These are phyloP conservation scores for Girardinichthys multiradiatus DNA, from an alignment of 2,113 vertebrate species.

Conservation along the genomic window DNA sequence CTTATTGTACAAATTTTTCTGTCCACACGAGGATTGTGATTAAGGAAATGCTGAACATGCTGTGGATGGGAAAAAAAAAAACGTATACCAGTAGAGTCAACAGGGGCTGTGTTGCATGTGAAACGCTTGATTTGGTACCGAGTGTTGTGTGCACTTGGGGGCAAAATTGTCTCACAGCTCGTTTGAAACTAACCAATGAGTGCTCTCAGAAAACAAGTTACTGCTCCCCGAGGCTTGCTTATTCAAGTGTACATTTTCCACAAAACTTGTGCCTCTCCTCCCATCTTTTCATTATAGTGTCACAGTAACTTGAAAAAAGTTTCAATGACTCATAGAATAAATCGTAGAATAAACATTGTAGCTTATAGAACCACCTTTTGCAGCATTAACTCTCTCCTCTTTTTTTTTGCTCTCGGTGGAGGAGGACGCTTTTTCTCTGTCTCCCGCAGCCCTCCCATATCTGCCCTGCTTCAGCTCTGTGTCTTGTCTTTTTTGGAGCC, in stretches of 20 bases:
- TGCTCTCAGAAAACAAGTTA: slow-evolving; percentile 16
- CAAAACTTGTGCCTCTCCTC: slow-evolving; percentile 20
- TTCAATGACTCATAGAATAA: too few species aligned
- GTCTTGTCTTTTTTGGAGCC: too few species aligned
- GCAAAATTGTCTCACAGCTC: slow-evolving; percentile 12
- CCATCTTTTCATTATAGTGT: neutral
- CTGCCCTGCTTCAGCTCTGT: too few species aligned
- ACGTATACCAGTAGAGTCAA: slow-evolving; percentile 25
- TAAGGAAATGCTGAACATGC: neutral
- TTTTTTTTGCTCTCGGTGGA: too few species aligned
- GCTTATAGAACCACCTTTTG: too few species aligned
- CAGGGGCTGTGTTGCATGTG: neutral
- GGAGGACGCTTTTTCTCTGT: too few species aligned
- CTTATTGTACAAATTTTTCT: slow-evolving; percentile 22
- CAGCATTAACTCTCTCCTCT: too few species aligned
- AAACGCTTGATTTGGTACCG: neutral
- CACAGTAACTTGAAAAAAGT: too few species aligned
- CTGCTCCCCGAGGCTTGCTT: slow-evolving; percentile 30
- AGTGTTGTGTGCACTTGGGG: neutral
- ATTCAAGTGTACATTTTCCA: slow-evolving; percentile 30
- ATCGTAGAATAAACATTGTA: too few species aligned
- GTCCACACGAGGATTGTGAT: slow-evolving; percentile 1
- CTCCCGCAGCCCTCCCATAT: too few species aligned
- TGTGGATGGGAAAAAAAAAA: slow-evolving; percentile 1
- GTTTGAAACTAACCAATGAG: slow-evolving; percentile 41